Evolutionary conservation across 2,797 vertebrate species (phyloP), one percentile per base, ranked within the genome.

Genomic region (Galaxias olidus): DNA sequence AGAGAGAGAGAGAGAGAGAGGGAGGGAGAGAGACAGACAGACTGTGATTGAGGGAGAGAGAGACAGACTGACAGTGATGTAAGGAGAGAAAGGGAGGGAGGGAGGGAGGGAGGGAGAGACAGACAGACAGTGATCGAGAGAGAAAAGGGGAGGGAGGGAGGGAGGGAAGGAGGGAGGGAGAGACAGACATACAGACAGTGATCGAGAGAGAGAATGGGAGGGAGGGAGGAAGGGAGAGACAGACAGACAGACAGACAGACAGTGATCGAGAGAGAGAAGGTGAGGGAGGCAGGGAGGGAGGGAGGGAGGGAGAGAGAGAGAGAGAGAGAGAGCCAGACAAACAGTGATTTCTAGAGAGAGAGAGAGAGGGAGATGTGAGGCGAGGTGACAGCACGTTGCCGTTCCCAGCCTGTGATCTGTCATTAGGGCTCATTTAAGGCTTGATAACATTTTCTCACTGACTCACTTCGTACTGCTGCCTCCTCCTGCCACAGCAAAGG

Each of bases 381-480:
- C 66, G 68, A 44, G 47, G 42, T 71, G 73, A 81, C 61, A 54
- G 71, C 46, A 61, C 60, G 62, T 83, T 71, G 68, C 48, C 72
- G 75, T 76, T 73, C 40, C 9, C 68, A 59, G 75, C 59, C 65
- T 84, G 72, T 79, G 78, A 84, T 85, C 76, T 74, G 77, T 79
- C 73, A 80, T 79, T 84, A 69, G 79, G 78, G 73, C 76, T 79
- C 65, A 81, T 18, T 64, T 72, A 68, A 77, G 69, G 74, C 80
- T 74, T 72, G 69, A 74, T 78, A 78, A 77, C 78, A 78, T 86
- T 76, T 84, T 82, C 43, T 77, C 76, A 71, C 71, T 30, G 30
- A 30, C 30, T 30, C 30, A 3, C 30, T 3, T 30, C 30, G 30
- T 30, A 30, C 30, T 30, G 30, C 30, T 6, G 30, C 62, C 63